These are phyloP conservation scores for Anoplophora glabripennis DNA, from an alignment of 1,140 invertebrate species.

Conservation along the genomic window DNA sequence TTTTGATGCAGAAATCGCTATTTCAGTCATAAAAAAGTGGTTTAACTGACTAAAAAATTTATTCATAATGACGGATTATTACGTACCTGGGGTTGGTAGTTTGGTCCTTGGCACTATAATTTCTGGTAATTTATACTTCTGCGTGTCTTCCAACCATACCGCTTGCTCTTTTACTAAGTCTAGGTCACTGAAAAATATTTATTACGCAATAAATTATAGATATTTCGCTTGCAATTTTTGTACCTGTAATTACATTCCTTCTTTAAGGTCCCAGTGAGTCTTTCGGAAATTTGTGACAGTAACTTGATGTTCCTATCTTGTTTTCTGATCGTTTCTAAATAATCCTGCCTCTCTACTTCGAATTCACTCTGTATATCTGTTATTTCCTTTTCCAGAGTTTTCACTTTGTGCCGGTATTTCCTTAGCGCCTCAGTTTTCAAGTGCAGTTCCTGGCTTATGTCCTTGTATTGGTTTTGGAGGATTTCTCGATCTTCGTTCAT, in stretches of 20 bases:
- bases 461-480: conserved; percentile 65
- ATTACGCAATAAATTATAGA: background rate
- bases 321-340: conserved; percentile 78
- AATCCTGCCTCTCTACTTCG: conserved; percentile 79
- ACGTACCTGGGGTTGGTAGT: conserved; percentile 62
- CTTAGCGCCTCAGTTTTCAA: conserved; percentile 70
- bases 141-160: conserved; percentile 73
- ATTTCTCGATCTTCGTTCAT: conserved; percentile 61
- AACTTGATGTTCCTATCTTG: conserved; percentile 73
- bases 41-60: no score
- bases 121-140: conserved; percentile 72
- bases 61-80: no score
- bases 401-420: conserved; percentile 65
- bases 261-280: conserved; percentile 67
- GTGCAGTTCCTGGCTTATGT: conserved; percentile 74
- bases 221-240: no score
- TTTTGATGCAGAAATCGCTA: no score
- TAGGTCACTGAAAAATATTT: conserved; percentile 55
- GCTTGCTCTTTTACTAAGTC: conserved; percentile 68
- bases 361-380: conserved; percentile 80
- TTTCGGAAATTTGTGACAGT: conserved; percentile 67
- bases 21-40: no score
- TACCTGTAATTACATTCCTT: conserved; percentile 74
- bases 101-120: conserved; percentile 61
- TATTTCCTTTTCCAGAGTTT: conserved; percentile 69